Conservation (phyloP, 2,797 vertebrate species). For the Telmatherina bonti region DNA sequence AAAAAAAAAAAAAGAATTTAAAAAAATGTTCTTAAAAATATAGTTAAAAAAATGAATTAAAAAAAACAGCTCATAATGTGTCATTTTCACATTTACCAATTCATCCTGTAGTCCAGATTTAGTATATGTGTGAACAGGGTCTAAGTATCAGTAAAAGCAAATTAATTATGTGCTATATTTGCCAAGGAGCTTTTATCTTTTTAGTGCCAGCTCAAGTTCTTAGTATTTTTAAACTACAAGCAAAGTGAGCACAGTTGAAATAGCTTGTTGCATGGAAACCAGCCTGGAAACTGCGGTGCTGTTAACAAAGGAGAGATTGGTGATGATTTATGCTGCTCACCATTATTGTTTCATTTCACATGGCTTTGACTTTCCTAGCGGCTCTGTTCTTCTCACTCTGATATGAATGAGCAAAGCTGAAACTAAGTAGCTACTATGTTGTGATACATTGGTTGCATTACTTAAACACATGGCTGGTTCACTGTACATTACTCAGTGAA, state of each 20-base stretch:
- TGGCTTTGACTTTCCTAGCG: background rate
- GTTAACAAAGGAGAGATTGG: background rate
- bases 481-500: background rate
- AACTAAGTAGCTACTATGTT: background rate
- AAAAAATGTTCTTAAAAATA: too few species aligned
- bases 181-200: too few species aligned
- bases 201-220: background rate
- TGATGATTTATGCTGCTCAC: background rate
- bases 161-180: too few species aligned
- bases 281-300: background rate
- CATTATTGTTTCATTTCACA: background rate
- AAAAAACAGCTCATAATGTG: too few species aligned
- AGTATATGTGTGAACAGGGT: too few species aligned
- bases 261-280: background rate
- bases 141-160: too few species aligned
- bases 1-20: too few species aligned
- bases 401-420: background rate
- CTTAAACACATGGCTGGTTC: background rate
- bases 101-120: too few species aligned
- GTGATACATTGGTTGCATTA: background rate
- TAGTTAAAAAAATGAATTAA: too few species aligned
- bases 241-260: background rate
- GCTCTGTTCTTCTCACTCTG: background rate
- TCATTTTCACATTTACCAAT: too few species aligned
- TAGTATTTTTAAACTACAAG: too few species aligned